These are phyloP conservation scores for Zenarchopterus dispar DNA, from an alignment of 2,797 vertebrate species.

Conservation along the genomic window DNA sequence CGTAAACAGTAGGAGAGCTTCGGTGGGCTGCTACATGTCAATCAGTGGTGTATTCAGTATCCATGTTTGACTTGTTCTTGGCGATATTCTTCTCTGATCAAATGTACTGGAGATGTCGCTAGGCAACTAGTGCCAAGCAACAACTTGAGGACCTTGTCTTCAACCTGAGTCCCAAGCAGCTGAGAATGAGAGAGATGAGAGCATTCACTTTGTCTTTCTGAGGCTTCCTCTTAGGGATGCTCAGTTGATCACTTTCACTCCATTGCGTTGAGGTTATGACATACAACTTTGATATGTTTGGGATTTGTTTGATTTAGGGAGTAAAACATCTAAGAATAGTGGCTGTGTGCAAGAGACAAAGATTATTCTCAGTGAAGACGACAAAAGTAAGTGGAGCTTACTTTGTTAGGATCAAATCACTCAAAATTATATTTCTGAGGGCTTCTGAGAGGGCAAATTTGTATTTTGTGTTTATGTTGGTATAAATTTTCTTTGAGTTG, in stretches of 20 bases:
- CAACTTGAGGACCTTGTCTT: constrained; percentile 45
- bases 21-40: constrained; percentile 55
- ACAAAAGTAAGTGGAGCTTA: constrained; percentile 31
- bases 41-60: constrained; percentile 26
- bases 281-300: background rate
- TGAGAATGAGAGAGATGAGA: background rate
- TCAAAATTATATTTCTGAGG: no score
- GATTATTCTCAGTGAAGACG: constrained; percentile 21
- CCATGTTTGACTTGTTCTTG: constrained; percentile 31
- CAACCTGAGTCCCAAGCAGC: constrained; percentile 21
- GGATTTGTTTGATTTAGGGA: constrained; percentile 20
- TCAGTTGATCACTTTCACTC: constrained; percentile 2
- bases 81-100: constrained; percentile 40
- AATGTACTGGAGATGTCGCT: constrained; percentile 30
- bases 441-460: no score
- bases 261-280: background rate
- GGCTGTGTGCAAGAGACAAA: constrained; percentile 10
- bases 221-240: constrained; percentile 11
- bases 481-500: no score
- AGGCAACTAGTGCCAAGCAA: constrained; percentile 36
- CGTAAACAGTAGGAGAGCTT: constrained; percentile 38
- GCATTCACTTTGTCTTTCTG: constrained; percentile 31
- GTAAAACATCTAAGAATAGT: constrained; percentile 30
- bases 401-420: constrained; percentile 51
- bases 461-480: no score